phyloP scores from a whole-genome alignment of 1,140 invertebrate species.

The Nixonia krombeini region DNA sequence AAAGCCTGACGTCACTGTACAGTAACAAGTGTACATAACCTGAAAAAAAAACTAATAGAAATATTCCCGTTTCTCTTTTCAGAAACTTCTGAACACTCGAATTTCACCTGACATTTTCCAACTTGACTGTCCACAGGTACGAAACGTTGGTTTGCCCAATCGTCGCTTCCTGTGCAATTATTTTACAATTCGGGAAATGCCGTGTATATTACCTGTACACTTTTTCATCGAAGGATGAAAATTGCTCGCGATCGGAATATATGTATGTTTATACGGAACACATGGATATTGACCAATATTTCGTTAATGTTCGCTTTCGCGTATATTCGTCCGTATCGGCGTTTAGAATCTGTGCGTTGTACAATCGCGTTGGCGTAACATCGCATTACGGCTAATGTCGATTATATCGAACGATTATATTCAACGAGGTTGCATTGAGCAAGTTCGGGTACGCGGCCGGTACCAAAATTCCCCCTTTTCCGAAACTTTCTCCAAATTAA shows the following conservation, averaged over 20 bases:
- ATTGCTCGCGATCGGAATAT: too few relatives aligned
- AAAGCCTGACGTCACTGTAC: too few relatives aligned
- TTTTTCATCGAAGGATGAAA: constrained; percentile 18
- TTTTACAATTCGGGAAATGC: constrained; percentile 22
- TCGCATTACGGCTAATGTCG: constrained; percentile 24
- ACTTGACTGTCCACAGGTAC: neutral
- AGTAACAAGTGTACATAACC: too few relatives aligned
- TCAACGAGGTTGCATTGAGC: constrained; percentile 22
- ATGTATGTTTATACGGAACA: too few relatives aligned
- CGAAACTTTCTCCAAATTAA: neutral
- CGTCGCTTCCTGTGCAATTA: constrained; percentile 7
- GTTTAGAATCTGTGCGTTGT: constrained; percentile 30
- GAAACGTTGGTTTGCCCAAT: constrained; percentile 16
- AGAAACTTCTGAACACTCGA: neutral
- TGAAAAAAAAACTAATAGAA: too few relatives aligned
- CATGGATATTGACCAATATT: constrained; percentile 34
- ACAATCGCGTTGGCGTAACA: constrained; percentile 32
- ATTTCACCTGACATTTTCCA: neutral
- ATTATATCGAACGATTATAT: constrained; percentile 29
- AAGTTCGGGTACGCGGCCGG: too few relatives aligned
- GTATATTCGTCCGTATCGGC: constrained; percentile 20
- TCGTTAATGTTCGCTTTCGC: constrained; percentile 17
- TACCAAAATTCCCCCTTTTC: too few relatives aligned
- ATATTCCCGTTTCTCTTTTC: neutral
- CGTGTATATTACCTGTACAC: constrained; percentile 16